A percentile compares a stretch with the other conserved stretches of the same genome.
Conservation (phyloP, 2,797 vertebrate species). For the Diplodus puntazzo region DNA sequence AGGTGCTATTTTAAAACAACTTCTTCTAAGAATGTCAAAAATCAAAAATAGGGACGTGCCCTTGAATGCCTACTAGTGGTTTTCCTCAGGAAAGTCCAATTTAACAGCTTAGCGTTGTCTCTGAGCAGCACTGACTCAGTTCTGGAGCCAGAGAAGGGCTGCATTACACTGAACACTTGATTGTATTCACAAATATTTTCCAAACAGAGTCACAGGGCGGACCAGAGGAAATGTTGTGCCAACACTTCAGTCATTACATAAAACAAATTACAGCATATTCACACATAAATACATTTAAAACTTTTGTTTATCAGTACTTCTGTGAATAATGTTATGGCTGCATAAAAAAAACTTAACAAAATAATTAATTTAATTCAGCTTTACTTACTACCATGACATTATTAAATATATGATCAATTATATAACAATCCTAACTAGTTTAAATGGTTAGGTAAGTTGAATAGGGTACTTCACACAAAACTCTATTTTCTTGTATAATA, state of each 20-base stretch:
- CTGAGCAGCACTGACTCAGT: not conserved
- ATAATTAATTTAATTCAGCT: not conserved
- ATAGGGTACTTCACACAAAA: not conserved
- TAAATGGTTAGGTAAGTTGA: not conserved
- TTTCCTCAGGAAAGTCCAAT: conserved; percentile 60
- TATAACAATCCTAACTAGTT: not conserved
- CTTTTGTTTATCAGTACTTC: not conserved
- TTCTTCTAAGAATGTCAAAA: conserved; percentile 42
- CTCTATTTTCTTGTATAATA: not conserved
- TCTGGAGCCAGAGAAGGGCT: not conserved
- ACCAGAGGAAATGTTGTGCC: not conserved
- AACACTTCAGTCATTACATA: not conserved
- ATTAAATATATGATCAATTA: not conserved
- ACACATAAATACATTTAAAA: not conserved
- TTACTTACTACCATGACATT: not conserved
- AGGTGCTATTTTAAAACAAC: not conserved
- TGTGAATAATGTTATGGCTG: not conserved
- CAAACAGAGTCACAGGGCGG: too few relatives aligned
- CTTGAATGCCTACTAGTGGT: not conserved
- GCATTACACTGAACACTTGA: not conserved
- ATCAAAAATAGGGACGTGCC: conserved; percentile 31
- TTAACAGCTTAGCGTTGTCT: conserved; percentile 24
- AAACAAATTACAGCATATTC: not conserved
- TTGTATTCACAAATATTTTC: not conserved
- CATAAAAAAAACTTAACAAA: not conserved